Conservation (phyloP, 1,140 invertebrate species). For the Halictus rubicundus region DNA sequence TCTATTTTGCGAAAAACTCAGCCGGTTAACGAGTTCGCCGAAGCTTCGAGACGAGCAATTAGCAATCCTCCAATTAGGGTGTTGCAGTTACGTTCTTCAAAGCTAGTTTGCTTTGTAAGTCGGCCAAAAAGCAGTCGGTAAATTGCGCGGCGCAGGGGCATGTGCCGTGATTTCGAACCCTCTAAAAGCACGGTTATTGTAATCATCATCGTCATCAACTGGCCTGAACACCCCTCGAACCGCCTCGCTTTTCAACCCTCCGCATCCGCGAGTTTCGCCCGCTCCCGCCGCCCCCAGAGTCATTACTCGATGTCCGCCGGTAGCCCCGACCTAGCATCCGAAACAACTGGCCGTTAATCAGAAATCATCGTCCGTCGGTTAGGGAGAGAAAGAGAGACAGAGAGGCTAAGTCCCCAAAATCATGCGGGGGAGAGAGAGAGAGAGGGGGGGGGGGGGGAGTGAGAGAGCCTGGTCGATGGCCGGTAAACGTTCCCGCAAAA, state of each 20-base stretch:
- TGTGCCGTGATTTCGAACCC: slow-evolving; percentile 65
- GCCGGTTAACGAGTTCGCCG: neutral
- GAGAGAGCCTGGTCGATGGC: slow-evolving; percentile 7
- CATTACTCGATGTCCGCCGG: slow-evolving; percentile 80
- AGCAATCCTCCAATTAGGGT: slow-evolving; percentile 25
- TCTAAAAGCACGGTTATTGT: slow-evolving; percentile 75
- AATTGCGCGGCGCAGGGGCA: slow-evolving; percentile 37
- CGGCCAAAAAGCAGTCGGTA: slow-evolving; percentile 33
- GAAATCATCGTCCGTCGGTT: slow-evolving; percentile 77
- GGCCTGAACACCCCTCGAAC: slow-evolving; percentile 53
- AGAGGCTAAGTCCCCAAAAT: slow-evolving; percentile 60
- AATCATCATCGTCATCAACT: slow-evolving; percentile 72
- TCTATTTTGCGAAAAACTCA: neutral
- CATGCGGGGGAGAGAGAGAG: slow-evolving; percentile 18
- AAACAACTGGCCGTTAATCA: slow-evolving; percentile 81
- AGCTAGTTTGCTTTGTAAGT: slow-evolving; percentile 33
- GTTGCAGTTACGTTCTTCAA: slow-evolving; percentile 23
- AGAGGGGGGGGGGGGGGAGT: too few relatives aligned
- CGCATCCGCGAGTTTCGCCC: slow-evolving; percentile 67
- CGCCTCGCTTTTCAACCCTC: slow-evolving; percentile 49
- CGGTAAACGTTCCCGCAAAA: slow-evolving; percentile 20
- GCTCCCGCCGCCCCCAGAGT: slow-evolving; percentile 76
- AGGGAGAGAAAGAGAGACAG: slow-evolving; percentile 39
- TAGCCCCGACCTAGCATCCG: slow-evolving; percentile 74
- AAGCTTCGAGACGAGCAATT: neutral